Evolutionary conservation across 2,113 vertebrate species (phyloP).

Genomic region (Chaenocephalus aceratus): DNA sequence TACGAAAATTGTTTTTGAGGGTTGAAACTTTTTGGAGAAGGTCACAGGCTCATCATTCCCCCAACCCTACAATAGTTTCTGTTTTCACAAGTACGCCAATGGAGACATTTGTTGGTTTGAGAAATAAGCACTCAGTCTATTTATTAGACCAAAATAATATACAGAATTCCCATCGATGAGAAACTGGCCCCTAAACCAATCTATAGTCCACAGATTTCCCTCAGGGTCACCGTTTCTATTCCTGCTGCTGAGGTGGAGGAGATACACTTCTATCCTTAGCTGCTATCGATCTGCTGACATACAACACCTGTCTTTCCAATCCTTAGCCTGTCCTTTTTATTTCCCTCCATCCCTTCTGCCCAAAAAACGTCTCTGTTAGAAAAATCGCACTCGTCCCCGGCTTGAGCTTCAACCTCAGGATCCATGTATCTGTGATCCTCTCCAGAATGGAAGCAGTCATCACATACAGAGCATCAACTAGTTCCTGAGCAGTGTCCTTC

Average conservation of each 20-base stretch:
- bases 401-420: too few species aligned
- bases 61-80: background rate
- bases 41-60: background rate
- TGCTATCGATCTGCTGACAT: constrained; percentile 72
- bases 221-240: constrained; percentile 42
- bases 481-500: too few species aligned
- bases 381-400: too few species aligned
- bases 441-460: too few species aligned
- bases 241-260: constrained; percentile 61
- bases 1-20: background rate
- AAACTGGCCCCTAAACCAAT: constrained; percentile 35
- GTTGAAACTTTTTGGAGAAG: background rate
- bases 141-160: background rate
- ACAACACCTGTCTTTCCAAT: constrained; percentile 62
- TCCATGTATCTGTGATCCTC: too few species aligned
- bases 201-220: constrained; percentile 43
- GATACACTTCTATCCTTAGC: constrained; percentile 68
- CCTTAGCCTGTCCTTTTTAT: constrained; percentile 37
- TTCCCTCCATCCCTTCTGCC: background rate
- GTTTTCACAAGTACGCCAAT: background rate
- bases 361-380: too few species aligned
- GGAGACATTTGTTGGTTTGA: background rate
- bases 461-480: too few species aligned
- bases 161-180: background rate
- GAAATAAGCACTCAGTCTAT: background rate